phyloP scores from a whole-genome alignment of 1,140 invertebrate species.

The Euura saliciscinereae region DNA sequence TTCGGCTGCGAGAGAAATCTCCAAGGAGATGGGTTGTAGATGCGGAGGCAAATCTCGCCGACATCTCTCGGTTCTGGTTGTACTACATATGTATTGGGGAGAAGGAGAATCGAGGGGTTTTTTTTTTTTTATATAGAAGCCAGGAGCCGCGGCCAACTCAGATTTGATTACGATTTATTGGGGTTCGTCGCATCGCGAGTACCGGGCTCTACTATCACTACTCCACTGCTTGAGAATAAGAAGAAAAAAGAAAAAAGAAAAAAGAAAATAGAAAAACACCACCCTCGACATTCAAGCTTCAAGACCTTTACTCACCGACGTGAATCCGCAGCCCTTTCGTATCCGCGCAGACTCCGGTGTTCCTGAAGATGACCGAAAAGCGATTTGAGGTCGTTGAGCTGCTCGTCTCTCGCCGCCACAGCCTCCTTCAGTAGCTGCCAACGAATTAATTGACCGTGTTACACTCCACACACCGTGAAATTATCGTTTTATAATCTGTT shows the following conservation, averaged over 20 bases:
- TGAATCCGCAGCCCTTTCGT: conserved; percentile 53
- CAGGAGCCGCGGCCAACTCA: not conserved
- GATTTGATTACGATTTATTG: conserved; percentile 7
- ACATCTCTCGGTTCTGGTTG: not conserved
- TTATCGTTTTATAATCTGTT: no score
- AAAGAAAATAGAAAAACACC: not conserved
- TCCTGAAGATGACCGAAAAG: conserved; percentile 70
- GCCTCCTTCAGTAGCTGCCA: conserved; percentile 54
- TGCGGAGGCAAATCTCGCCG: not conserved
- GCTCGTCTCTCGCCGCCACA: conserved; percentile 58
- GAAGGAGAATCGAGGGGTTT: no score
- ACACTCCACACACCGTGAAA: no score
- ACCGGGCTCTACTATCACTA: not conserved
- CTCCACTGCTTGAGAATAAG: no score
- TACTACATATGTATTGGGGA: no score
- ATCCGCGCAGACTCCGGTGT: conserved; percentile 59
- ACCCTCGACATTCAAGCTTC: conserved; percentile 18
- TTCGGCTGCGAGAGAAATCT: not conserved
- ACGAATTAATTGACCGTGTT: not conserved
- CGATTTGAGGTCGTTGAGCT: conserved; percentile 66
- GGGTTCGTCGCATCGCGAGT: not conserved
- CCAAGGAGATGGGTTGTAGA: not conserved
- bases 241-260: no score
- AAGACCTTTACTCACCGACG: conserved; percentile 51
- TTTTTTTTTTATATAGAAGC: no score